phyloP scores from a whole-genome alignment of 2,888 invertebrate species.

The Protodeltote pygarga region DNA sequence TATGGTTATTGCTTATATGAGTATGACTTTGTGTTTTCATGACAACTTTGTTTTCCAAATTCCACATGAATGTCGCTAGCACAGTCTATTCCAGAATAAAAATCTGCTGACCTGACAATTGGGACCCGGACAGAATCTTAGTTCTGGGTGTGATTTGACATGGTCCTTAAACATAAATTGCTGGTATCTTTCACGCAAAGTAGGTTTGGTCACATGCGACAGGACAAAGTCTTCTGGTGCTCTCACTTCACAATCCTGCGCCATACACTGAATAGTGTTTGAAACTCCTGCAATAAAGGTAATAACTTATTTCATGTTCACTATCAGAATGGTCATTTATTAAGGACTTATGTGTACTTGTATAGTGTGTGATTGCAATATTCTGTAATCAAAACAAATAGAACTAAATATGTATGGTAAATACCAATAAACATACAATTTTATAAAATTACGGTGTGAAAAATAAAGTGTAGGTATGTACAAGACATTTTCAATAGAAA shows the following conservation, averaged over 20 bases:
- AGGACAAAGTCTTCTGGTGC: constrained; percentile 99
- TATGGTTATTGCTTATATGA: no score
- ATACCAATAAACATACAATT: no score
- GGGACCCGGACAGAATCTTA: constrained; percentile 97
- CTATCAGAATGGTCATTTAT: no score
- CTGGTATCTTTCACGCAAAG: constrained; percentile 96
- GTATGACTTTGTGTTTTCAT: no score
- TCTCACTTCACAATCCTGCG: constrained; percentile 96
- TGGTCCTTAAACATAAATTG: constrained; percentile 98
- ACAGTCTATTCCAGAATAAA: neutral
- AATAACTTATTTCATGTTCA: neutral
- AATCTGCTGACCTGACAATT: constrained; percentile 91
- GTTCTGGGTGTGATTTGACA: constrained; percentile 96
- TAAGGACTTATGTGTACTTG: no score
- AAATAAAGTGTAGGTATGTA: no score
- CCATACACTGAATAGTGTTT: constrained; percentile 98
- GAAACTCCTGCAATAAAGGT: constrained; percentile 86
- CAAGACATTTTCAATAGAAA: no score
- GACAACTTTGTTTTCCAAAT: no score
- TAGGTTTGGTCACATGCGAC: constrained; percentile 93
- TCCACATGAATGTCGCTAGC: neutral
- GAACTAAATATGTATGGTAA: no score
- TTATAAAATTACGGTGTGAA: no score
- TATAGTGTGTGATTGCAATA: no score
- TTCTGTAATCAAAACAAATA: no score